Conservation (phyloP, 92 coral and sea anemone genomes). For the Blastomussa wellsi region DNA sequence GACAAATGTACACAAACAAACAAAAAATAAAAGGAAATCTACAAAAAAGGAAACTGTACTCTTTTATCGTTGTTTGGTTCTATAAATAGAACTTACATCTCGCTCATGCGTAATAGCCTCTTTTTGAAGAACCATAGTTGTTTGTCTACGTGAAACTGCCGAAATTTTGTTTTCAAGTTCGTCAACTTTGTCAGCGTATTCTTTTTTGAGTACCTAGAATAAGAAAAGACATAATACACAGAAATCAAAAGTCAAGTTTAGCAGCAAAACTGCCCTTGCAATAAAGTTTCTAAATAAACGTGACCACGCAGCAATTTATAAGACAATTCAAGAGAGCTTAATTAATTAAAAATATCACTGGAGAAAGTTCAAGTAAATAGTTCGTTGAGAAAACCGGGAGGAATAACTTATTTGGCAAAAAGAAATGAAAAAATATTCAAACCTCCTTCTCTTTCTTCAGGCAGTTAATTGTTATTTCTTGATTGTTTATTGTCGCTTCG, state of each 20-base stretch:
- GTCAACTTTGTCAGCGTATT: conserved; percentile 12
- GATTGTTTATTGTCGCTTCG: conserved; percentile 37
- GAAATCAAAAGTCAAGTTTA: background rate
- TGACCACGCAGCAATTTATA: background rate
- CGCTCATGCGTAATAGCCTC: conserved; percentile 47
- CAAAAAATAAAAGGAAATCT: background rate
- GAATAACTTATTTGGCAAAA: no score
- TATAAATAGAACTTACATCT: conserved; percentile 31
- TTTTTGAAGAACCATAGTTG: conserved; percentile 36
- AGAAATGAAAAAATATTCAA: background rate
- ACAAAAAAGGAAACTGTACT: background rate
- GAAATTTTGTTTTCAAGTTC: conserved; percentile 36
- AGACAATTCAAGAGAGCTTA: no score
- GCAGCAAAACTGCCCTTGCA: no score
- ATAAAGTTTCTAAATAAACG: no score
- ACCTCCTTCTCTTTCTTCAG: conserved; percentile 48
- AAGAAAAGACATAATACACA: background rate
- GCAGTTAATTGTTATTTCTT: conserved; percentile 38
- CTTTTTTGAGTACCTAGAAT: conserved; percentile 23
- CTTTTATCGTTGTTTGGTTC: background rate
- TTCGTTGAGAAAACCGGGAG: no score
- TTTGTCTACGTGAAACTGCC: conserved; percentile 20
- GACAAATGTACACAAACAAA: background rate
- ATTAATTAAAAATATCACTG: no score
- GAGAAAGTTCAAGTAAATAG: no score